Conservation (phyloP, 2,888 invertebrate species). For the Meghimatium bilineatum region DNA sequence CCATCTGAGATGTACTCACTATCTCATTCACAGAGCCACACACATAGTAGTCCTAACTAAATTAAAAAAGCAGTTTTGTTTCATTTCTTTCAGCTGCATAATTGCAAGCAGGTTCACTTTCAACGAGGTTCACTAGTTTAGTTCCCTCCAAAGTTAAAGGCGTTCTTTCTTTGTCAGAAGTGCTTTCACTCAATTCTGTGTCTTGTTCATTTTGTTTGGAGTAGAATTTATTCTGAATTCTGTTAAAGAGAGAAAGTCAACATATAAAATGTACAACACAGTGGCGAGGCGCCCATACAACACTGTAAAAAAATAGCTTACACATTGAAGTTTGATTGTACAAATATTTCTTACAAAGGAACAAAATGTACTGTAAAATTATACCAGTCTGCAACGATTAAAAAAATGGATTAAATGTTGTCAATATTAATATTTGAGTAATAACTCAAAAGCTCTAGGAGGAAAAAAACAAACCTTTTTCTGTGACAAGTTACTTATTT, state of each 20-base stretch:
- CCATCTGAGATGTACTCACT: too few relatives aligned
- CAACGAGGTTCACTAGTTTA: neutral
- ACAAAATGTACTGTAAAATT: too few relatives aligned
- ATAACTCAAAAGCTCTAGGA: too few relatives aligned
- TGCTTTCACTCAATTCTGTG: neutral
- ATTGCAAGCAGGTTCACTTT: neutral
- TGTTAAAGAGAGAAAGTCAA: neutral
- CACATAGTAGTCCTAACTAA: neutral
- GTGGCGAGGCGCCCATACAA: neutral
- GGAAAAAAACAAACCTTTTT: too few relatives aligned
- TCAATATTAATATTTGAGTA: too few relatives aligned
- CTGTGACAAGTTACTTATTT: too few relatives aligned
- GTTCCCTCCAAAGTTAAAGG: neutral
- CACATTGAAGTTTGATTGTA: too few relatives aligned
- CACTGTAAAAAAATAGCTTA: neutral
- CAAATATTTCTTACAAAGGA: too few relatives aligned
- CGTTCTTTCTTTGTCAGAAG: slow-evolving; percentile 1
- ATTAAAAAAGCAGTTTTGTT: neutral
- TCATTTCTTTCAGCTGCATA: neutral
- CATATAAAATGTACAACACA: neutral
- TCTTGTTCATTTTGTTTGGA: neutral
- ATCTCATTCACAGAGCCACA: neutral
- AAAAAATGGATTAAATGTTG: too few relatives aligned
- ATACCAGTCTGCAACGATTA: too few relatives aligned
- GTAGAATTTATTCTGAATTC: neutral